Evolutionary conservation across 2,888 invertebrate species (phyloP).

Genomic region (Ennomos erosarius): DNA sequence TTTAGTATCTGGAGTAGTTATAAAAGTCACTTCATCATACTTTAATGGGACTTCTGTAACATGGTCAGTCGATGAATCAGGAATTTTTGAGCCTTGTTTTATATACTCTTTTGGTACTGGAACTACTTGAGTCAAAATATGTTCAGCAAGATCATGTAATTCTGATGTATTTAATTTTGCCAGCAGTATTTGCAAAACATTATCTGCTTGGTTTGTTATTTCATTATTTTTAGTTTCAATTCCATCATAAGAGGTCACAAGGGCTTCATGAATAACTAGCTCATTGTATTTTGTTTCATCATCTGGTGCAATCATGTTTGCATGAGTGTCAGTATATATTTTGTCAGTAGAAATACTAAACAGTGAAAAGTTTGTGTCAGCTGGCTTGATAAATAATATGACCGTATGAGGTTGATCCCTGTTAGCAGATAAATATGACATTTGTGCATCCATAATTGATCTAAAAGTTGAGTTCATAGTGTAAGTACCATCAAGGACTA

Average conservation of each 20-base stretch:
- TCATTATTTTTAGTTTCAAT: background rate
- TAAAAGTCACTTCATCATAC: background rate
- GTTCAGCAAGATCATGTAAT: conserved; percentile 10
- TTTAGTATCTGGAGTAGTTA: too few relatives aligned
- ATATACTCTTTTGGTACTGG: conserved; percentile 8
- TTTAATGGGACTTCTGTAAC: background rate
- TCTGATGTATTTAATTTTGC: conserved; percentile 6
- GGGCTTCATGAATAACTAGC: background rate
- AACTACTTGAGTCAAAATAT: conserved; percentile 7
- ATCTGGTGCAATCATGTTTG: background rate
- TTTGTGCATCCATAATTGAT: background rate
- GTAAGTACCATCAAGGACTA: too few relatives aligned
- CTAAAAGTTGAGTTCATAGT: too few relatives aligned
- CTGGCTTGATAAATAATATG: background rate
- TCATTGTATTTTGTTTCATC: background rate
- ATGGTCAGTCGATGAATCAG: background rate
- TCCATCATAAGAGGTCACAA: background rate
- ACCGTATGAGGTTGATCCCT: background rate
- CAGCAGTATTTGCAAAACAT: conserved; percentile 2
- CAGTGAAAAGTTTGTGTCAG: background rate
- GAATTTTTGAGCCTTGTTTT: background rate
- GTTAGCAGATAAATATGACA: background rate
- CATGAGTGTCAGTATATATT: background rate
- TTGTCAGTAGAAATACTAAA: background rate
- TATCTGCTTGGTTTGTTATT: background rate